Evolutionary conservation across 2,113 vertebrate species (phyloP), one percentile per base, ranked within the genome.

Genomic region (Aphelocoma coerulescens): DNA sequence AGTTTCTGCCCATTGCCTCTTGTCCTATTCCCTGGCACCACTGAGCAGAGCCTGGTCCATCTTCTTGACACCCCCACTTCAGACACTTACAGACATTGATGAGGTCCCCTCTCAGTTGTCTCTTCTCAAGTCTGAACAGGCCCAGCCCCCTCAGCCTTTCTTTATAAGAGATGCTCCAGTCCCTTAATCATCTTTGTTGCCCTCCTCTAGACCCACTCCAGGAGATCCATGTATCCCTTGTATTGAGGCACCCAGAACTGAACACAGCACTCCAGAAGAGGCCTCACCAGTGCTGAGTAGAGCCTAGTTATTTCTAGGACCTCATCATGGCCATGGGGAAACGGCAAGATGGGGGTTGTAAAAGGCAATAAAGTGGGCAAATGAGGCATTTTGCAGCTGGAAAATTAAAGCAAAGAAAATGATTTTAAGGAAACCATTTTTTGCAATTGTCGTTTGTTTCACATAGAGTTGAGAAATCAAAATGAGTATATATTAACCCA

Each of bases 291-390:
- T 11, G 11, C 54, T 52, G 23, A 39, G 20, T 7, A 89, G 19
- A 46, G 23, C 33, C 28, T 24, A 33, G 23, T n/a, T 46, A 30
- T 76, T 88, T 80, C 55, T 66, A 69, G 9, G 14, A 7, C 33
- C 19, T 77, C 2, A 2, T 49, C 39, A 46, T 7, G 12, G 13
- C 26, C 73, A 32, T 0, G 1, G 26, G 20, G 35, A 76, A 3
- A 5, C 33, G 26, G 30, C 26, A 76, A 52, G 9, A 22, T 43
- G 8, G 6, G 11, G 20, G 5, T 7, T 17, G 4, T 48, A 62
- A 90, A 80, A 93, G 43, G 11, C 26, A 77, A 19, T 43, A 21
- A 86, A 30, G 7, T 20, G 28, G 55, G 22, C 17, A 37, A 39
- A 23, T 26, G 5, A 77, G 32, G 11, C 33, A 35, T 84, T 95